Conservation (phyloP, 1,140 invertebrate genomes). For the Brachionus rubens region DNA sequence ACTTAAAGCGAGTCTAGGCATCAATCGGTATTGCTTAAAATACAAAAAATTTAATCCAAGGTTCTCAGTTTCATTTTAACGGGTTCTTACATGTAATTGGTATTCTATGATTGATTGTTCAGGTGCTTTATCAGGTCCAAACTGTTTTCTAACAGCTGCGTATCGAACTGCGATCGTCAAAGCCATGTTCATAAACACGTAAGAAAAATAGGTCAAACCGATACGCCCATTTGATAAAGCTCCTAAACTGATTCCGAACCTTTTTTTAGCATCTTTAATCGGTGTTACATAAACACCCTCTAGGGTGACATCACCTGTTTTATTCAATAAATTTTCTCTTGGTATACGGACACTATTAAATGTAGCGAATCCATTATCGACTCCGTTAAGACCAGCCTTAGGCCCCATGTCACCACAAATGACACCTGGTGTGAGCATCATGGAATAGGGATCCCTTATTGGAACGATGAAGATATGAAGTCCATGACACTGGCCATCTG, state of each 20-base stretch:
- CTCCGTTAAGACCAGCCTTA: constrained; percentile 63
- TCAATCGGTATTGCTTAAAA: constrained; percentile 70
- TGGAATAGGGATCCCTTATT: constrained; percentile 72
- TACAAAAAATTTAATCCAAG: no score
- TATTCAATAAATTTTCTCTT: constrained; percentile 75
- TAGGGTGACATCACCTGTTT: constrained; percentile 77
- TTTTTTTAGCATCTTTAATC: constrained; percentile 58
- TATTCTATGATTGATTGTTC: constrained; percentile 41
- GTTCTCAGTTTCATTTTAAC: no score
- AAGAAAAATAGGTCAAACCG: constrained; percentile 68
- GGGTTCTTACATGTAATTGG: constrained; percentile 43
- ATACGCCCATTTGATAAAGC: constrained; percentile 78
- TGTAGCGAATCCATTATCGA: constrained; percentile 62
- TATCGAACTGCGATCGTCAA: constrained; percentile 83
- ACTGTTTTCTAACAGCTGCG: constrained; percentile 81
- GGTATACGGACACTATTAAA: constrained; percentile 82
- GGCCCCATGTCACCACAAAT: constrained; percentile 81
- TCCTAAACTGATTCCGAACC: constrained; percentile 66
- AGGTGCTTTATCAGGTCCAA: constrained; percentile 68
- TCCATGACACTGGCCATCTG: constrained; percentile 77
- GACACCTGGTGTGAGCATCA: constrained; percentile 71
- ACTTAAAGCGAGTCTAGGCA: constrained; percentile 79
- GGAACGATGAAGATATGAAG: constrained; percentile 80
- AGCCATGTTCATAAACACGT: constrained; percentile 69
- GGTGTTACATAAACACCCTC: constrained; percentile 76